Evolutionary conservation across 2,888 invertebrate genomes (phyloP), one percentile per base, ranked within the genome.

Genomic region (Mechanitis mazaeus): DNA sequence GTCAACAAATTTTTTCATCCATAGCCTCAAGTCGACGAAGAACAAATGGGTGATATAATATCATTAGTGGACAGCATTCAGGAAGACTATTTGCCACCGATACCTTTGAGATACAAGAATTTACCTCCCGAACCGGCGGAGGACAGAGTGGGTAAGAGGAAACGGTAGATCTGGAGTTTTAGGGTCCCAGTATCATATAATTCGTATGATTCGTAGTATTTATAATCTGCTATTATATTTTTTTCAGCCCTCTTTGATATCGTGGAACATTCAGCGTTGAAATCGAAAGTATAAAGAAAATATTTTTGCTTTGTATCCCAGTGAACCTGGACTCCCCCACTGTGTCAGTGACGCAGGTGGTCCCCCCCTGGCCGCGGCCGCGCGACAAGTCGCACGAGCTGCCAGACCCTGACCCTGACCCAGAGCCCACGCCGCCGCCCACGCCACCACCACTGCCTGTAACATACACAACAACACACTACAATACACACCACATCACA

Each of bases 261-360:
- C 7, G 7, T 6, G 7, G 2, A 1, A 6, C 5, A 2, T 1
- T 2, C 4, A 6, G 38, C 1, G 2, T 42, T 9, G 42, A 42
- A 42, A 5, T 42, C 1, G 9, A 42, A 42, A 42, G 42, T 42
- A 35, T 42, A 54, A 45, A 45, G 1, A 47, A 31, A 61, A n/a
- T 35, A 5, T 59, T 42, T 59, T 20, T 9, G 6, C 9, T 11
- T 60, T 45, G 53, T 28, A 60, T 35, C 55, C 12, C 73, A 90
- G 90, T 81, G 66, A 85, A 87, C 70, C 71, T 92, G 77, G 92
- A 92, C 73, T 92, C 92, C 38, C 92, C 92, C 33, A 92, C 92
- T 74, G 85, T 92, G 68, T 92, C 92, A 54, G 92, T 92, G 75
- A 92, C 92, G 56, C 92, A 92, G 73, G 88, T 91, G 71, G 83